A percentile compares a stretch with the other conserved stretches of the same genome.
Evolutionary conservation across 2,888 invertebrate species (phyloP).

Genomic region (Leptogaster cylindrica): DNA sequence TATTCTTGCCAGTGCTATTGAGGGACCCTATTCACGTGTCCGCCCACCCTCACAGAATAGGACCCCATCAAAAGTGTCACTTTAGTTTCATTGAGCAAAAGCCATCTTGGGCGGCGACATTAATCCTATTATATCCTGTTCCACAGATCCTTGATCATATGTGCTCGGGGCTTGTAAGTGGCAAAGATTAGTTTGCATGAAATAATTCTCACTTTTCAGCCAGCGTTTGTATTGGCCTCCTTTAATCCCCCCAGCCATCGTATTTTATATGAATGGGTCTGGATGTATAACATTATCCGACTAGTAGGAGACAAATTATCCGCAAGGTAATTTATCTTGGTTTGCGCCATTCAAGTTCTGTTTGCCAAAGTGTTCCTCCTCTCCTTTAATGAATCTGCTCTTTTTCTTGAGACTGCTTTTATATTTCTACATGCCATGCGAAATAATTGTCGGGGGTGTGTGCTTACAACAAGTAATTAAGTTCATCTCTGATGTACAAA

Average conservation of each 20-base stretch:
- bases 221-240: slow-evolving; percentile 11
- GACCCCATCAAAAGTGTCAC: slow-evolving; percentile 36
- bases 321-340: slow-evolving; percentile 48
- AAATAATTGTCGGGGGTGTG: slow-evolving; percentile 32
- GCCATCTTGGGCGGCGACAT: neutral
- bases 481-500: too few species aligned
- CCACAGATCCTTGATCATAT: slow-evolving; percentile 30
- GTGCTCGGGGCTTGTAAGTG: slow-evolving; percentile 30
- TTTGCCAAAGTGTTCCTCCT: slow-evolving; percentile 37
- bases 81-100: slow-evolving; percentile 16
- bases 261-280: slow-evolving; percentile 30
- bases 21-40: slow-evolving; percentile 1
- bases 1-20: slow-evolving; percentile 23
- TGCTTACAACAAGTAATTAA: slow-evolving; percentile 35
- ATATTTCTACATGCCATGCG: slow-evolving; percentile 31
- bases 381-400: slow-evolving; percentile 34
- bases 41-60: neutral
- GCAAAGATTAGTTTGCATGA: slow-evolving; percentile 32
- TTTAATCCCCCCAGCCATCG: neutral
- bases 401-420: slow-evolving; percentile 33
- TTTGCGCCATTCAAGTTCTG: slow-evolving; percentile 44
- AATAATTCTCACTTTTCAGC: neutral
- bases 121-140: neutral
- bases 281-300: slow-evolving; percentile 30
- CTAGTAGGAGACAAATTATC: slow-evolving; percentile 46